A percentile compares a stretch with the other conserved stretches of the same genome.
Evolutionary conservation across 2,113 vertebrate species (phyloP).

Genomic region (Dunckerocampus dactyliophorus): DNA sequence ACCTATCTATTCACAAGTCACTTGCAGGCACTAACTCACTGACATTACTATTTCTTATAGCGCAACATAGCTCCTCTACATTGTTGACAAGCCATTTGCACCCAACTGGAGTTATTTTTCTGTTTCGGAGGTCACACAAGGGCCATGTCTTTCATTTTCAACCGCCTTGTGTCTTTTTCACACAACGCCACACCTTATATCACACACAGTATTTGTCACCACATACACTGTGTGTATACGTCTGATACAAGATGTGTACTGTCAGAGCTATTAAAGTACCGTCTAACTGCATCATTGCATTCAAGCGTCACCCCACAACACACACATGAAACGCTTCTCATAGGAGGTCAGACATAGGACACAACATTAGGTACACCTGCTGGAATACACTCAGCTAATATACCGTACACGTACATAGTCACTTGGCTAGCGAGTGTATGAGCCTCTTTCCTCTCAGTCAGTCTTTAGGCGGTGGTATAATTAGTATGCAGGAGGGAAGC

Average conservation of each 20-base stretch:
- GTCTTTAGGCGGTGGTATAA: constrained; percentile 51
- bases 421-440: too few species aligned
- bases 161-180: constrained; percentile 43
- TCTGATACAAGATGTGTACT: constrained; percentile 49
- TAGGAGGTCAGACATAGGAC: not conserved
- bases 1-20: too few species aligned
- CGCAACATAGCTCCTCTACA: not conserved
- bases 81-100: constrained; percentile 17
- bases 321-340: not conserved
- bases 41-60: not conserved
- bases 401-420: too few species aligned
- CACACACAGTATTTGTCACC: constrained; percentile 36
- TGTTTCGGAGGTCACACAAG: constrained; percentile 39
- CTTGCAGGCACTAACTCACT: too few species aligned
- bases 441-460: too few species aligned
- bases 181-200: constrained; percentile 46
- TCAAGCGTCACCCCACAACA: constrained; percentile 40
- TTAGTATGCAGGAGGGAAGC: constrained; percentile 69
- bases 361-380: not conserved
- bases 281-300: constrained; percentile 63
- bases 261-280: constrained; percentile 60
- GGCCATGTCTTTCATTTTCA: constrained; percentile 53
- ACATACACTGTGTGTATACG: constrained; percentile 51
- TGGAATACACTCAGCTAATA: too few species aligned
- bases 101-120: constrained; percentile 23